Conservation (phyloP, 1,140 invertebrate species). For the Akabosia matsudoensis region DNA sequence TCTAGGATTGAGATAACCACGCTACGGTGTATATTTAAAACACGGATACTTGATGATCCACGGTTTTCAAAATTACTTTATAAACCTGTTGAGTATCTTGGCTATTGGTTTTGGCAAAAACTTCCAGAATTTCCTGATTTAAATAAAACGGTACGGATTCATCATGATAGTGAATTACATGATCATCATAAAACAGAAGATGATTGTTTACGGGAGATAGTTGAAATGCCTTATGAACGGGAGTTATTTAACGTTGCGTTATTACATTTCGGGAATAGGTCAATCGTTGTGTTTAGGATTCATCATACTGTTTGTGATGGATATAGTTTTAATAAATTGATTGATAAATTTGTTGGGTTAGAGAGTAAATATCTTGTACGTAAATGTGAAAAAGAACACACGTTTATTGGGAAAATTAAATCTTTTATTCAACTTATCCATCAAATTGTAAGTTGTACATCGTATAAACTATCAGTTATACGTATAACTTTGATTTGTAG, state of each 20-base stretch:
- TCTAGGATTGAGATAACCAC: constrained; percentile 28
- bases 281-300: constrained; percentile 43
- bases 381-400: neutral
- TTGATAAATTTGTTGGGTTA: constrained; percentile 38
- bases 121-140: constrained; percentile 8
- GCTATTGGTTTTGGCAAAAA: constrained; percentile 45
- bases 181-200: constrained; percentile 31
- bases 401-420: neutral
- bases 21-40: constrained; percentile 16
- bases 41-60: constrained; percentile 27
- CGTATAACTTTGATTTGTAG: too few relatives aligned
- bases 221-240: neutral
- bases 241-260: neutral
- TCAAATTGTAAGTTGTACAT: neutral
- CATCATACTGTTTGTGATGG: constrained; percentile 45
- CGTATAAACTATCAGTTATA: neutral
- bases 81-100: constrained; percentile 33
- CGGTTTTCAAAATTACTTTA: constrained; percentile 31
- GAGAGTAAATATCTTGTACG: constrained; percentile 42
- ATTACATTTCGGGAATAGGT: constrained; percentile 38
- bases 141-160: constrained; percentile 25
- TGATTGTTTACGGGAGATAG: constrained; percentile 26
- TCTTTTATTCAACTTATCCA: neutral
- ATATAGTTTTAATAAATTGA: constrained; percentile 44
- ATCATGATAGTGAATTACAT: constrained; percentile 37